Evolutionary conservation across 2,797 vertebrate species (phyloP), one percentile per base, ranked within the genome.

Genomic region (Nyctalus aviator): DNA sequence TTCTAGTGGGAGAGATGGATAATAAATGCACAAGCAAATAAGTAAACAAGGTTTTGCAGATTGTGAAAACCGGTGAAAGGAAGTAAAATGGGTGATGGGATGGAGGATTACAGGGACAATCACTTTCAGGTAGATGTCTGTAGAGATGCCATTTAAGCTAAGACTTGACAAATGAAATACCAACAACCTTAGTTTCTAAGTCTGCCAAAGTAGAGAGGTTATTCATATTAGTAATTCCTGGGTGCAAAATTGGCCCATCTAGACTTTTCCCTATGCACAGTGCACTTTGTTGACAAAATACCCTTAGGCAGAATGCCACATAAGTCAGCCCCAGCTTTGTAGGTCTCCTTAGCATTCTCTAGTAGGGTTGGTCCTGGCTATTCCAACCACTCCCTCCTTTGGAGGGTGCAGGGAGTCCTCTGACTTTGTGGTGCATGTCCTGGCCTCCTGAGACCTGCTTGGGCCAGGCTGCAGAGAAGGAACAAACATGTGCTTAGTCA

Each of bases 401-500:
- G 68, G 23, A 88, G 35, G 90, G 46, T 10, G 0, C 37, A 55
- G 53, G 79, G n/a, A 84, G 37, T 68, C 48, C 71, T 83, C 18
- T 64, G 75, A 64, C 23, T 72, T 84, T 48, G 27, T 82, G 57
- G 37, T 25, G 11, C 44, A 18, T 32, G 44, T 7, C 25, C 18
- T 17, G 32, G 41, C 35, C 30, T 86, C 50, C 41, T 20, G n/a
- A 55, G 11, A 78, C 50, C 73, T 62, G 21, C 77, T 86, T 10
- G 25, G 55, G 77, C 11, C 62, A 50, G 48, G 59, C 83, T 94
- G 4, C 17, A 86, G 79, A 71, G 66, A 79, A 93, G 71, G 59
- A 73, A 68, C n/a, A 73, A 86, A 73, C 21, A 55, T 44, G 46
- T n/a, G 35, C 44, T 95, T 92, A 84, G 84, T 96, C 83, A 96